Evolutionary conservation across 2,113 vertebrate species (phyloP), one percentile per base, ranked within the genome.

Genomic region (Galeopterus variegatus): DNA sequence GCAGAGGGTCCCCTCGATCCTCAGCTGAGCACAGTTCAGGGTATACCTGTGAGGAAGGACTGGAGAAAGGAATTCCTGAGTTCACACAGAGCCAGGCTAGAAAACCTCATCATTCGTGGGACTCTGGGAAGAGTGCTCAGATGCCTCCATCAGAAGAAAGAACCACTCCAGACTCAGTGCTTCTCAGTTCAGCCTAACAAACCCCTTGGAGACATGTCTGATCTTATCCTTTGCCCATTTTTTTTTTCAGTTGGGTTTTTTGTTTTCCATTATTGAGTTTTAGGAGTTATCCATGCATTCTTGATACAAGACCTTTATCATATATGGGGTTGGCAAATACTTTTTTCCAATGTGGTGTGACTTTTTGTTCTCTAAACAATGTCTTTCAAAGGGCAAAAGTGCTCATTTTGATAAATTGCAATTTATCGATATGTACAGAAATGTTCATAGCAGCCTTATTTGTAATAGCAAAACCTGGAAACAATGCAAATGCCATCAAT

Each of bases 1-100:
- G 19, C 13, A 28, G 1, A 24, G 26, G n/a, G 0, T 8, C 15
- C 33, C 0, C 26, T 18, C 52, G 3, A 0, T 14, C 8, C 21
- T 18, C 65, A 18, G 9, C 7, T 31, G 50, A 79, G 82, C 18
- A 41, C 8, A 28, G 56, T n/a, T n/a, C n/a, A 56, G 36, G n/a
- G 19, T 21, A 6, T 0, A 0, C 18, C 10, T 45, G 7, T 5
- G 50, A 81, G 52, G 48, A 86, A 67, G 36, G 45, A 52, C 70
- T 69, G 36, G 17, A 54, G 45, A 56, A 52, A 75, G 41, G n/a
- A 5, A 41, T 52, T 81, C 64, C 62, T 76, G 75, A 60, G 31
- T 70, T 86, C 56, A 33, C 19, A 70, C 3, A 69, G 19, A 76
- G 54, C 4, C 54, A 93, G 21, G 54, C 1, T 33, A 28, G 65